These are phyloP conservation scores for Drosophila atroscutellata DNA, from an alignment of 2,888 invertebrate species.

Conservation along the genomic window DNA sequence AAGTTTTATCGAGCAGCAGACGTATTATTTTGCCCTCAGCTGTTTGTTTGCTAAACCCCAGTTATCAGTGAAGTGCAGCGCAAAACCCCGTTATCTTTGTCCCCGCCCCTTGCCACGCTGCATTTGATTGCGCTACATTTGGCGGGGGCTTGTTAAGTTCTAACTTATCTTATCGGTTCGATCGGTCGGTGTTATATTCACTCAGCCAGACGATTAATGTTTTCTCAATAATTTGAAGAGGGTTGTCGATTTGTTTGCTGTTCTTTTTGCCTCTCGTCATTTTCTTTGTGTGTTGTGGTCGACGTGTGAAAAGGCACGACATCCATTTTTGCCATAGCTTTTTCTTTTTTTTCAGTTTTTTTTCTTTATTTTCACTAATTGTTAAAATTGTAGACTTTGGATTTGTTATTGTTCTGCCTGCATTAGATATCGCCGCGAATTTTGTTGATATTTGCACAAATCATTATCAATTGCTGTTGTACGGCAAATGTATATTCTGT, in stretches of 20 bases:
- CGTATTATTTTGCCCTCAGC: neutral
- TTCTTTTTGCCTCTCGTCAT: conserved; percentile 21
- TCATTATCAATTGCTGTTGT: conserved; percentile 38
- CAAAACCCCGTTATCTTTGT: neutral
- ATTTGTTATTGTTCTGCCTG: conserved; percentile 39
- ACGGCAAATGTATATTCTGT: neutral
- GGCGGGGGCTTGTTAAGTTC: conserved; percentile 5
- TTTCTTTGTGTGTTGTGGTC: conserved; percentile 58
- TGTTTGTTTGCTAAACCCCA: neutral
- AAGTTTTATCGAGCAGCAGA: neutral
- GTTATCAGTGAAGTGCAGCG: neutral
- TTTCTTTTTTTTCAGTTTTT: neutral
- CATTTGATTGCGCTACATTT: conserved; percentile 22
- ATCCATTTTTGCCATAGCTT: conserved; percentile 13
- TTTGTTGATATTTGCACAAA: conserved; percentile 55
- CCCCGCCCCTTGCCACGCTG: neutral
- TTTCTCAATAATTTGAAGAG: conserved; percentile 31
- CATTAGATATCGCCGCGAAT: conserved; percentile 22
- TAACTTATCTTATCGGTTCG: conserved; percentile 68
- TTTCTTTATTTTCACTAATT: conserved; percentile 12
- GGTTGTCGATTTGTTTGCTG: conserved; percentile 10
- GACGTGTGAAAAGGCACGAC: conserved; percentile 68
- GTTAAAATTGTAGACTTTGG: conserved; percentile 42
- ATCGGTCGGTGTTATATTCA: conserved; percentile 21
- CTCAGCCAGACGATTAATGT: conserved; percentile 42